Conservation (phyloP, 2,797 vertebrate species). For the Parotocinclus haroldoi region DNA sequence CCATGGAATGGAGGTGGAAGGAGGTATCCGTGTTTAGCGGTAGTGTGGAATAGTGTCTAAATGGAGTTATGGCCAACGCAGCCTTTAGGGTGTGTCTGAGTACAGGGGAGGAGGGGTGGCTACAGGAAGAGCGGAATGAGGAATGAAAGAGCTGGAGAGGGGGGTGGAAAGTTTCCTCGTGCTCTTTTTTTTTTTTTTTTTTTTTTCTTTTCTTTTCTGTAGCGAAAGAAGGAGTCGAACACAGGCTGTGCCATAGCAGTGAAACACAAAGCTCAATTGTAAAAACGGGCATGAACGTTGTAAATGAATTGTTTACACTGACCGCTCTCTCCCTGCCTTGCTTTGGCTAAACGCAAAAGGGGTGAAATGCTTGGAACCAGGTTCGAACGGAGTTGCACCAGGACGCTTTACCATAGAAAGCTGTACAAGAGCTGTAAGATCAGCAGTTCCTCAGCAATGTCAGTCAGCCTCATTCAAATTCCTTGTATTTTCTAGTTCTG, state of each 20-base stretch:
- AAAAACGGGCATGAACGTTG: no score
- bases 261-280: no score
- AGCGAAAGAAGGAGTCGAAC: no score
- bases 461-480: no score
- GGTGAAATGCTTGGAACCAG: slow-evolving; percentile 38
- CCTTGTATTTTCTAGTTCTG: no score
- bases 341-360: neutral
- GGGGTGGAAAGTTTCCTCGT: slow-evolving; percentile 4
- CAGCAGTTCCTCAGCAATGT: no score
- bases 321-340: slow-evolving; percentile 1
- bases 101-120: slow-evolving; percentile 7
- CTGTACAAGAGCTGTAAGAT: no score
- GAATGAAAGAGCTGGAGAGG: neutral
- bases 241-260: no score
- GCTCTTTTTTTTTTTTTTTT: no score
- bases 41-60: slow-evolving; percentile 68
- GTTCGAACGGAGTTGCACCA: neutral
- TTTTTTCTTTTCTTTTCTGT: no score
- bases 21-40: slow-evolving; percentile 14
- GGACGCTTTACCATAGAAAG: no score
- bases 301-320: neutral
- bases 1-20: no score
- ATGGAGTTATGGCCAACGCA: slow-evolving; percentile 64
- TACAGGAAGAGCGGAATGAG: slow-evolving; percentile 14
- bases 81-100: slow-evolving; percentile 57